Evolutionary conservation across 1,140 invertebrate genomes (phyloP), one percentile per base, ranked within the genome.

Genomic region (Dinoponera quadriceps): DNA sequence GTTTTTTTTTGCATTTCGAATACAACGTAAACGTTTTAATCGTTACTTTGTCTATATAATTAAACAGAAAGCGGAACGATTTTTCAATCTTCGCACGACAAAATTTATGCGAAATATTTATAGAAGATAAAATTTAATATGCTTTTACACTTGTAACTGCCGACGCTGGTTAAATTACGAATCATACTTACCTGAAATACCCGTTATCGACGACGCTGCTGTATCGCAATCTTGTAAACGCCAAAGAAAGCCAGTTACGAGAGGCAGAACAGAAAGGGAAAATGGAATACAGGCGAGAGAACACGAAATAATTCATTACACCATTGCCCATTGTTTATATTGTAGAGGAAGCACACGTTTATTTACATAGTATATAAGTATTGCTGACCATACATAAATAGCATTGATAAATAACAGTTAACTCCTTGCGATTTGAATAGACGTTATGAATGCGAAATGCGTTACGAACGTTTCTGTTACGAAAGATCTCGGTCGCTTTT

Each of bases 321-420:
- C 90, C 90, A 88, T 88, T 83, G 88, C 90, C 88, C 73, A 92
- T n/a, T 90, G 82, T 90, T 88, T 89, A 75, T 87, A 85, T 91
- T 91, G 82, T 90, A 92, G 88, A 93, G 90, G 88, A 93, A 94
- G 92, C 93, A 93, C 91, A 93, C 89, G 59, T 94, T 94, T 93
- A 94, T 94, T 94, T 94, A 93, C 92, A 93, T 88, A 91, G 77
- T 88, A 93, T 90, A 91, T 91, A 86, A 90, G 85, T 89, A 88
- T 75, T 27, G 80, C 89, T 78, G 85, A 90, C 84, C 88, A 82
- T 85, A 49, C 9, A 25, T 57, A 25, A 72, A 29, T 38, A 77
- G 62, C 16, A 82, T 25, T 74, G 68, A 60, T 83, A 20, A 72
- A 74, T 84, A 49, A 75, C 25, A 62, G 60, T 86, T 83, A 80